Evolutionary conservation across 2,888 invertebrate species (phyloP).

Genomic region (Drosophila stalkeri): DNA sequence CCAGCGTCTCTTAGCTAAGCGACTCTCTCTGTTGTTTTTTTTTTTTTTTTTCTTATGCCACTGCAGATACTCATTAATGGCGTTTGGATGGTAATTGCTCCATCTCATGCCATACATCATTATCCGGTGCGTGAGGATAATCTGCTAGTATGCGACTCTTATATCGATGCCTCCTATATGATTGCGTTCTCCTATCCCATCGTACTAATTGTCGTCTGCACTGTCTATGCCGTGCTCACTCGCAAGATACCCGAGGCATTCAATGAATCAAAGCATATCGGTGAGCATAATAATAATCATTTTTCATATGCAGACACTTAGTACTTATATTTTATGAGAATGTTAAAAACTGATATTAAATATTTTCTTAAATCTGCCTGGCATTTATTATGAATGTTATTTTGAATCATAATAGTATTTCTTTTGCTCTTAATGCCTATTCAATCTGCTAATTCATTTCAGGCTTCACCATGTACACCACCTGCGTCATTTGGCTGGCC

Average conservation of each 20-base stretch:
- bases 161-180: conserved; percentile 96
- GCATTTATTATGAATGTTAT: background rate
- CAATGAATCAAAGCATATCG: conserved; percentile 99
- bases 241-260: conserved; percentile 99
- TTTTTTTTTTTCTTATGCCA: too few species aligned
- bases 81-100: conserved; percentile 96
- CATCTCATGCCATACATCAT: conserved; percentile 95
- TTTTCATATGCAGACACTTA: background rate
- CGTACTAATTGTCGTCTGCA: conserved; percentile 95
- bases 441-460: conserved; percentile 46
- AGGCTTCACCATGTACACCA: conserved; percentile 99
- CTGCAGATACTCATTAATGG: conserved; percentile 93
- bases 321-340: background rate
- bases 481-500: conserved; percentile 98
- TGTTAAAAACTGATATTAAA: background rate
- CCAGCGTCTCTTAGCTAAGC: background rate
- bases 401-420: background rate
- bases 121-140: conserved; percentile 97
- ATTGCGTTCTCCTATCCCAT: conserved; percentile 97
- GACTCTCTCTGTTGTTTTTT: too few species aligned
- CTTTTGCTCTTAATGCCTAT: conserved; percentile 3
- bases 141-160: conserved; percentile 95
- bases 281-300: conserved; percentile 86
- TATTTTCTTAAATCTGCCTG: background rate
- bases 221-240: conserved; percentile 97